Evolutionary conservation across 2,797 vertebrate genomes (phyloP).

Genomic region (Mus caroli): DNA sequence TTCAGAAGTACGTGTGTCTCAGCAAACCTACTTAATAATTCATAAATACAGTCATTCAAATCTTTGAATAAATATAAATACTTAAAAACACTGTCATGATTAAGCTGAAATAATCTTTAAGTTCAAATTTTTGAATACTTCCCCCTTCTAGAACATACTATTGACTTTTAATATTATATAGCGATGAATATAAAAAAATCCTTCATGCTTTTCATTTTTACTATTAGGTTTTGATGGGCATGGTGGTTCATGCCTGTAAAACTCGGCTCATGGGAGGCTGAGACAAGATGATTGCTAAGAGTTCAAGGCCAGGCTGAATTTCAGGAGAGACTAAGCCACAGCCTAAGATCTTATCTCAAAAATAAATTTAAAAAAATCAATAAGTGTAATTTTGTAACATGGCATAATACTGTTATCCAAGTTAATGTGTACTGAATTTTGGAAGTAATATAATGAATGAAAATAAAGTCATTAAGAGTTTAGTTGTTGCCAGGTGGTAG

Average conservation of each 20-base stretch:
- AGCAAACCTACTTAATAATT: not conserved
- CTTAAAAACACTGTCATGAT: not conserved
- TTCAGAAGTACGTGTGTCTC: not conserved
- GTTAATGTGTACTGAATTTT: conserved; percentile 14
- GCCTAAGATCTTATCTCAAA: not conserved
- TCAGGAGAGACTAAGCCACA: not conserved
- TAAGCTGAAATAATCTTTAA: not conserved
- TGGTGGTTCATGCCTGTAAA: not conserved
- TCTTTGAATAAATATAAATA: not conserved
- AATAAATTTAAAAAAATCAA: not conserved
- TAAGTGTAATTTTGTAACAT: not conserved
- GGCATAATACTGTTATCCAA: not conserved
- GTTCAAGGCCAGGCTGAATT: not conserved
- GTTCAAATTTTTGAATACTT: not conserved
- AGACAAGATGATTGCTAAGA: not conserved
- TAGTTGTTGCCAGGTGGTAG: not conserved
- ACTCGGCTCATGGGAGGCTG: not conserved
- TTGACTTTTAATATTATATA: conserved; percentile 41
- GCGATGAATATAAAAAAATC: not conserved
- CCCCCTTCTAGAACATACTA: not conserved
- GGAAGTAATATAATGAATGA: conserved; percentile 9
- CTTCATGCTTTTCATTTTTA: not conserved
- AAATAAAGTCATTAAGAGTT: not conserved
- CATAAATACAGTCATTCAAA: not conserved
- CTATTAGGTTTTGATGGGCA: not conserved